Evolutionary conservation across 2,888 invertebrate genomes (phyloP), one percentile per base, ranked within the genome.

Genomic region (Adelognathus sp.): DNA sequence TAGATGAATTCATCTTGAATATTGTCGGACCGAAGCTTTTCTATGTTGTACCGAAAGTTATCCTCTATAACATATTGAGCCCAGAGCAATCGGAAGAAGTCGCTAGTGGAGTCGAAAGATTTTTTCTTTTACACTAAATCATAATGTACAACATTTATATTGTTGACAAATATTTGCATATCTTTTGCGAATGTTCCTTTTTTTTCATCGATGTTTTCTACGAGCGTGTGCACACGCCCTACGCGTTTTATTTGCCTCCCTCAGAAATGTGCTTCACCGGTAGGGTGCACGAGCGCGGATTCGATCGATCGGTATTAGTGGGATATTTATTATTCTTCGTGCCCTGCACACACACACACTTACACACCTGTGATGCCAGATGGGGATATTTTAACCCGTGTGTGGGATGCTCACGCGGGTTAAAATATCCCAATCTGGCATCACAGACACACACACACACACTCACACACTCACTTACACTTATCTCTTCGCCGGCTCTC

Each of bases 261-360:
- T 14, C 11, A 11, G 11, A 9, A 9, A 44, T 39, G 16, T 3
- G n/a, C 18, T 46, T 46, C 33, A 21, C n/a, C 21, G 4, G 50
- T 24, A 24, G 50, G 16, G 56, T 31, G 14, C 31, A 29, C 58
- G 41, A 16, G 58, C 50, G 46, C 60, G 29, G 63, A 6, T 11
- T 66, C 66, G 74, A 74, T 74, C 66, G 60, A 60, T 66, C 64
- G 73, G 46, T 52, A 74, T 74, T 66, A 66, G 66, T 14, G 60
- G 41, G 46, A 46, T 73, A 74, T 74, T 74, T 74, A 67, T 74
- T 74, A 74, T 74, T 74, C 50, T 60, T 21, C 50, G 41, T 36
- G 41, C 50, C 66, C 66, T 36, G 66, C 24, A 16, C 24, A 73
- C 39, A 33, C 52, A 52, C 41, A 39, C 18, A 18, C n/a, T 11